Evolutionary conservation across 2,113 vertebrate genomes (phyloP).

Genomic region (Microtus ochrogaster): DNA sequence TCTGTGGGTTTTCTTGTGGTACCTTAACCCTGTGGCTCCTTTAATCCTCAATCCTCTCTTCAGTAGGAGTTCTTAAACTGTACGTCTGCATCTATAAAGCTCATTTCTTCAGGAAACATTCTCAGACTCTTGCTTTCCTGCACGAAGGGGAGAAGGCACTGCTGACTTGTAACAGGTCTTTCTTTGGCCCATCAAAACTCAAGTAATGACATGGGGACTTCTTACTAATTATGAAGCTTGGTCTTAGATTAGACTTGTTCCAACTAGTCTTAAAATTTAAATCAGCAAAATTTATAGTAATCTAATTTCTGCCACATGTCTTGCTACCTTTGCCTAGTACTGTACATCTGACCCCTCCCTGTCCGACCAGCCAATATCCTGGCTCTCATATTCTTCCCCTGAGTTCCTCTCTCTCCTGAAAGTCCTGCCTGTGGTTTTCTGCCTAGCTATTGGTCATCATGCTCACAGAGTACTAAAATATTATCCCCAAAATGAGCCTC

Average conservation of each 20-base stretch:
- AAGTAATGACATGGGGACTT: background rate
- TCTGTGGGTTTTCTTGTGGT: background rate
- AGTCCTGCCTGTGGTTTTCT: background rate
- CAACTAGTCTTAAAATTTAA: background rate
- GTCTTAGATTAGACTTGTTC: background rate
- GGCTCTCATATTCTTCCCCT: background rate
- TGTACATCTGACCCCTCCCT: background rate
- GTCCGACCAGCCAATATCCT: background rate
- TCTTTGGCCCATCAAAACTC: background rate
- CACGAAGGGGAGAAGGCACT: background rate
- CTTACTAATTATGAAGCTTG: background rate
- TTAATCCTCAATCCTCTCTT: background rate
- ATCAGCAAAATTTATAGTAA: background rate
- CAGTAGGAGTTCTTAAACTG: background rate
- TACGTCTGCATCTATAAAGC: background rate
- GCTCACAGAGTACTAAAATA: background rate
- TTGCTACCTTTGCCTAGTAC: background rate
- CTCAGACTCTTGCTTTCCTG: slow-evolving; percentile 27
- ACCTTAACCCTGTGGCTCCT: too few species aligned
- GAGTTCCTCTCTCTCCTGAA: background rate
- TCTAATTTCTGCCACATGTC: background rate
- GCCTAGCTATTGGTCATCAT: background rate
- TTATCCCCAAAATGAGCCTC: slow-evolving; percentile 39
- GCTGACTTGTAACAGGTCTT: background rate
- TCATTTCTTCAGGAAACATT: background rate